Evolutionary conservation across 2,888 invertebrate species (phyloP), one percentile per base, ranked within the genome.

Genomic region (Calameuta filiformis): DNA sequence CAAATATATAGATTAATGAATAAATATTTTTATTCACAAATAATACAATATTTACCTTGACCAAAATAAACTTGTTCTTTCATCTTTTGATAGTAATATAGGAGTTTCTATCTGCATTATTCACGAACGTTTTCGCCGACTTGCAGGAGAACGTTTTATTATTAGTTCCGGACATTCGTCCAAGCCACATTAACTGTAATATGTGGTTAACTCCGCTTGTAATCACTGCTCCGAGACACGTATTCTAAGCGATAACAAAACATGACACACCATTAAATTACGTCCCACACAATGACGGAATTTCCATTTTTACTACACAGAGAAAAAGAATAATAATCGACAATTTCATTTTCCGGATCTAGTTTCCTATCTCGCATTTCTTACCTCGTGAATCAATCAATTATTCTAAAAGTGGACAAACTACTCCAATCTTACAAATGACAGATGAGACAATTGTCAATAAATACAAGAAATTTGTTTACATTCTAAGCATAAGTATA

Each of bases 61-160:
- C 84, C 84, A 85, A 68, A 74, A 83, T 69, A 75, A 82, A 77
- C 75, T 77, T 69, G 35, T 82, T 68, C 76, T 82, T 69, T 85
- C 86, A 76, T 86, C 83, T 40, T 79, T 78, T 35, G 76, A 73
- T 12, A 80, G 69, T n/a, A 35, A 78, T 77, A 81, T 69, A 34
- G 81, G 37, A 69, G 82, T 79, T 68, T 85, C 79, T 77, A 83
- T 76, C 77, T 83, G 82, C 83, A 85, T 85, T n/a, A 3, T 23
- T 56, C 56, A 56, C 9, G 23, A 56, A 56, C 56, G 23, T 56
- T 56, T 56, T 56, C 56, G 56, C 15, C 56, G 9, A 56, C 56
- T 56, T 56, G 56, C 56, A 56, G 56, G 23, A 23, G 23, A 56
- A 56, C 56, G 56, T 56, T 56, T 56, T 56, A 56, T 23, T 23